A percentile compares a stretch with the other conserved stretches of the same genome.
Evolutionary conservation across 2,888 invertebrate genomes (phyloP).

Genomic region (Furcula furcula): DNA sequence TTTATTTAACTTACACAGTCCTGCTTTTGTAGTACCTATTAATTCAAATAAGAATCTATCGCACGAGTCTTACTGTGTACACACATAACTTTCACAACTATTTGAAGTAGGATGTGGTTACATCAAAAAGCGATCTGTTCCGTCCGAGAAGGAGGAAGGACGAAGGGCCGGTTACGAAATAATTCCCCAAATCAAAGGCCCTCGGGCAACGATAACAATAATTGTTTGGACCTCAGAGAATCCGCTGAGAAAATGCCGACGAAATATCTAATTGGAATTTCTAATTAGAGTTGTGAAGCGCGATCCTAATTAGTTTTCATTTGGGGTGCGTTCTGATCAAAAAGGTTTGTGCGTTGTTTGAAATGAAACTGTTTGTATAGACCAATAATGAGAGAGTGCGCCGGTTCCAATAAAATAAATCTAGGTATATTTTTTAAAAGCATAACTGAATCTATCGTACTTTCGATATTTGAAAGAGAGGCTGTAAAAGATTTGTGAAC

Average conservation of each 20-base stretch:
- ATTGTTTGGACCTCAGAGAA: conserved; percentile 66
- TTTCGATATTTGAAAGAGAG: no score
- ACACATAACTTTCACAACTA: conserved; percentile 14
- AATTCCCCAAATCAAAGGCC: conserved; percentile 60
- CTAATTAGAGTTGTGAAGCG: conserved; percentile 65
- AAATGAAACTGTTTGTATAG: conserved; percentile 17
- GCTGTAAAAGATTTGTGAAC: no score
- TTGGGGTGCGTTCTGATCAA: conserved; percentile 41
- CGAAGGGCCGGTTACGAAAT: conserved; percentile 49
- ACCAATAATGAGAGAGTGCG: not conserved
- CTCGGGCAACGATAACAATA: conserved; percentile 70
- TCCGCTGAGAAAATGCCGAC: conserved; percentile 53
- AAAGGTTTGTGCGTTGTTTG: conserved; percentile 33
- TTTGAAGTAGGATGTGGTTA: conserved; percentile 63
- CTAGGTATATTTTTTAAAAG: no score
- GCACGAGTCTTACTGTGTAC: conserved; percentile 18
- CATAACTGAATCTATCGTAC: no score
- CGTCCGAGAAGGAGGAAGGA: conserved; percentile 33
- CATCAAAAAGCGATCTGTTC: conserved; percentile 70
- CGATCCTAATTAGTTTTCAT: conserved; percentile 65
- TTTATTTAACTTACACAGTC: no score
- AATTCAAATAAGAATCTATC: no score
- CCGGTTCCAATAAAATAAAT: not conserved
- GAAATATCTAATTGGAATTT: conserved; percentile 79
- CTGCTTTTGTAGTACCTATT: no score